phyloP scores from a whole-genome alignment of 2,113 vertebrate genomes.

The Pachycephala philippinensis region DNA sequence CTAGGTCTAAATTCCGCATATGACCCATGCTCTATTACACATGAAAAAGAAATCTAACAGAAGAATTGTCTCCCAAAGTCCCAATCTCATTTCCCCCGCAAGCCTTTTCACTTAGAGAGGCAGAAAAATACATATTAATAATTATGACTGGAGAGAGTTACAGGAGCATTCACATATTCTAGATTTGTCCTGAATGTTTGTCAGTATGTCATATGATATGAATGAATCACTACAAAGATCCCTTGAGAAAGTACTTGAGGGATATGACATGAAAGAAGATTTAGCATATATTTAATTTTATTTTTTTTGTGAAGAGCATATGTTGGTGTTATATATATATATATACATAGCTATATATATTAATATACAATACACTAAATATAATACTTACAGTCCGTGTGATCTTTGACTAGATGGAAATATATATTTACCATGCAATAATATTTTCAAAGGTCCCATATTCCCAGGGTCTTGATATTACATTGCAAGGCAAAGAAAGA shows the following conservation, averaged over 20 bases:
- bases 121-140: background rate
- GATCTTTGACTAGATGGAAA: background rate
- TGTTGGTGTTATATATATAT: background rate
- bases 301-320: background rate
- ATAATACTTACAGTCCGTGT: background rate
- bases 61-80: background rate
- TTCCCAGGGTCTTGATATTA: background rate
- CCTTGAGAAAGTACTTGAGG: background rate
- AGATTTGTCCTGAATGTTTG: constrained; percentile 41
- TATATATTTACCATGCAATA: background rate
- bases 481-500: background rate
- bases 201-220: constrained; percentile 41
- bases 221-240: constrained; percentile 20
- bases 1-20: background rate
- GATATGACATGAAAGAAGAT: background rate
- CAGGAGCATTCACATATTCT: background rate
- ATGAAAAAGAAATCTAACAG: background rate
- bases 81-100: background rate
- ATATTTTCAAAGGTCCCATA: background rate
- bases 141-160: background rate
- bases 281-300: background rate
- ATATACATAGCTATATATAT: background rate
- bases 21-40: background rate
- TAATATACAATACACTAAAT: background rate
- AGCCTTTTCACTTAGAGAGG: background rate